These are phyloP conservation scores for Colistium nudipinnis DNA, from an alignment of 2,113 vertebrate species.

Conservation along the genomic window DNA sequence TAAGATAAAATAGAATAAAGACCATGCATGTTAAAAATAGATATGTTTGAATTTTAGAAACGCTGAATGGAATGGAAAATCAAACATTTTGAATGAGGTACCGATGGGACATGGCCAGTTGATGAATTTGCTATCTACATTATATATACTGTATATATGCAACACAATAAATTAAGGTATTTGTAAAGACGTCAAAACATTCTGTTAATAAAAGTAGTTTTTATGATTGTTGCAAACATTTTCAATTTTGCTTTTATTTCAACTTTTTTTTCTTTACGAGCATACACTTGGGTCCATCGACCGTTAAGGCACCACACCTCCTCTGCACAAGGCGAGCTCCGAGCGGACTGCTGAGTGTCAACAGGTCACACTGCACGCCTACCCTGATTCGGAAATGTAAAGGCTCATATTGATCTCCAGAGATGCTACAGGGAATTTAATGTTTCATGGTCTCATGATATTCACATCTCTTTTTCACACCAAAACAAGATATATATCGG, in stretches of 20 bases:
- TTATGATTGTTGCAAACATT: no score
- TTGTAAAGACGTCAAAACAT: no score
- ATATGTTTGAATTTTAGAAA: no score
- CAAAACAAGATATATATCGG: background rate
- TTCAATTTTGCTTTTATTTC: background rate
- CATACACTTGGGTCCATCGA: conserved; percentile 7
- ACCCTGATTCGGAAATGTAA: conserved; percentile 14
- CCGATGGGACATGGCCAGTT: no score
- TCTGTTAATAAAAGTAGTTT: no score
- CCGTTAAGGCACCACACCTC: background rate
- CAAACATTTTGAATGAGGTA: no score
- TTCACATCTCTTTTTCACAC: conserved; percentile 17
- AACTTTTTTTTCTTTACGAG: background rate
- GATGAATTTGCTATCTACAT: no score
- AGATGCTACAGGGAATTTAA: conserved; percentile 19
- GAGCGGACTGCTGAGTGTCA: conserved; percentile 32
- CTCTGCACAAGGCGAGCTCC: background rate
- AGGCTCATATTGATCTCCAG: conserved; percentile 38
- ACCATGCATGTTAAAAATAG: no score
- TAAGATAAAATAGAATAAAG: no score
- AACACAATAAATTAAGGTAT: no score
- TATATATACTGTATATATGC: no score
- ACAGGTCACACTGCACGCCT: conserved; percentile 22
- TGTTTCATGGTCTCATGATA: conserved; percentile 31
- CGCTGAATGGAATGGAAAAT: no score